Percentiles rank a stretch among this genome's conserved stretches.
Conservation (phyloP, 2,888 invertebrate species). For the Rhingia campestris region DNA sequence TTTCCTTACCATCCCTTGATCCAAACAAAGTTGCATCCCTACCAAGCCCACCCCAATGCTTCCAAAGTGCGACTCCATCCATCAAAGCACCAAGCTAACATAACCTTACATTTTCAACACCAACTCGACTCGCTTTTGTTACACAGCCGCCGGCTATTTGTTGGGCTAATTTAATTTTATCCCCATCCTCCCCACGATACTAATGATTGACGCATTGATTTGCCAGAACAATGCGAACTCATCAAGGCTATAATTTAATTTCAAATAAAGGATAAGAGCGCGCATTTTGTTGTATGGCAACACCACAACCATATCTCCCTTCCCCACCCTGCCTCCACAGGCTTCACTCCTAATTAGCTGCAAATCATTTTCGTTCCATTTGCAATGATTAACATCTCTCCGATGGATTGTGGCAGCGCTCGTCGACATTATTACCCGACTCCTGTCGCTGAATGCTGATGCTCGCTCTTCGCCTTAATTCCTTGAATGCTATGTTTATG, state of each 20-base stretch:
- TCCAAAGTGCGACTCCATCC: no score
- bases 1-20: no score
- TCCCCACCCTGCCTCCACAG: background rate
- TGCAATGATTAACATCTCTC: slow-evolving; percentile 66
- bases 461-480: slow-evolving; percentile 10
- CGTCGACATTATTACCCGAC: slow-evolving; percentile 29
- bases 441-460: slow-evolving; percentile 2
- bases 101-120: background rate
- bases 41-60: no score
- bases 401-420: slow-evolving; percentile 24
- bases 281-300: background rate
- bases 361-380: slow-evolving; percentile 72
- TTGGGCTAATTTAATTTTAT: background rate
- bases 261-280: slow-evolving; percentile 21
- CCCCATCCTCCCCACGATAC: background rate
- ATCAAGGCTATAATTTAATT: slow-evolving; percentile 24
- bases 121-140: background rate
- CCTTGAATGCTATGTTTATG: slow-evolving; percentile 24
- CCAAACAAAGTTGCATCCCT: no score
- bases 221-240: slow-evolving; percentile 5
- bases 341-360: slow-evolving; percentile 60
- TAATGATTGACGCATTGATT: slow-evolving; percentile 8
- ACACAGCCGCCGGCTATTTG: background rate
- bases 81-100: no score
- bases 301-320: slow-evolving; percentile 12